A percentile compares a stretch with the other conserved stretches of the same genome.
phyloP scores from a whole-genome alignment of 2,888 invertebrate genomes.

The Nudaria mundana region DNA sequence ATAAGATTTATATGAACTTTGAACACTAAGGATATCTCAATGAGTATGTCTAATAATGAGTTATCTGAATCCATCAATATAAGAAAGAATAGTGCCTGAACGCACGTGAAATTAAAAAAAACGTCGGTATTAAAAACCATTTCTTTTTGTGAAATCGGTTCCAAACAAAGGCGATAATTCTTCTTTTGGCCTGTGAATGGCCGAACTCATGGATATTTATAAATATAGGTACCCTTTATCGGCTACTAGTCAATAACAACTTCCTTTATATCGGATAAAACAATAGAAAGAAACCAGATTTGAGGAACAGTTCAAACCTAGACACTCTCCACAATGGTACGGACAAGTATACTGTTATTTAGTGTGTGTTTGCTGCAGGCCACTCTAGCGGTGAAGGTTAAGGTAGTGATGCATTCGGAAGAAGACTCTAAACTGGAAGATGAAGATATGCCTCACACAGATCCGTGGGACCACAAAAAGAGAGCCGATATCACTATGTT shows the following conservation, averaged over 20 bases:
- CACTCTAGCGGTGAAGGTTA: constrained; percentile 59
- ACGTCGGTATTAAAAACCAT: no score
- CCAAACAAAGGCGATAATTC: constrained; percentile 13
- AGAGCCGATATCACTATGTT: constrained; percentile 39
- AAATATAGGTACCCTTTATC: constrained; percentile 64
- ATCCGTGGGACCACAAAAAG: constrained; percentile 46
- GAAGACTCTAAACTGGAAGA: constrained; percentile 63
- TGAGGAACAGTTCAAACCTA: constrained; percentile 10
- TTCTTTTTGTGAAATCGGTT: no score
- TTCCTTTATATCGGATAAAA: constrained; percentile 32
- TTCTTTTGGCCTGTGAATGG: constrained; percentile 32
- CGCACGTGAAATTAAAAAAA: no score
- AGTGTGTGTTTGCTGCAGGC: constrained; percentile 41
- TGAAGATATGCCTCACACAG: constrained; percentile 43
- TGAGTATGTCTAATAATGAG: no score
- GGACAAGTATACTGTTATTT: constrained; percentile 35
- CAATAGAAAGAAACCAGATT: constrained; percentile 16
- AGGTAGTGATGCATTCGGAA: constrained; percentile 68
- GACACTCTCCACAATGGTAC: constrained; percentile 40
- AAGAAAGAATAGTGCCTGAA: no score
- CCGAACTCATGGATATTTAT: constrained; percentile 42
- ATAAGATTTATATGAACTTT: no score
- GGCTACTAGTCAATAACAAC: constrained; percentile 35
- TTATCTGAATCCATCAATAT: no score
- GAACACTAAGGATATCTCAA: no score